A percentile compares a stretch with the other conserved stretches of the same genome.
Evolutionary conservation across 1,140 invertebrate species (phyloP).

Genomic region (Heliconius himera): DNA sequence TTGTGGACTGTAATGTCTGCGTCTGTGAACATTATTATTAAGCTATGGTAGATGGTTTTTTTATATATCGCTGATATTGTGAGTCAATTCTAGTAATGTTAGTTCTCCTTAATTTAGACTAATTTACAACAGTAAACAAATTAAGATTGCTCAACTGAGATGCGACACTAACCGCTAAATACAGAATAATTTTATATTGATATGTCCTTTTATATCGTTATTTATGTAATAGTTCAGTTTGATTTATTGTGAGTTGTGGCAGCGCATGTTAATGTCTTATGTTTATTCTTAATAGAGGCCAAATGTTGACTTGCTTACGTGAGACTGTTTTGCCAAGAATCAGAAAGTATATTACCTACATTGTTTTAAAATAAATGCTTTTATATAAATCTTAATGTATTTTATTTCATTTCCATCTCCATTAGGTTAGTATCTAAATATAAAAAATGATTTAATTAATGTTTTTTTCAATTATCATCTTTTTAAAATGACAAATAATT

Average conservation of each 20-base stretch:
- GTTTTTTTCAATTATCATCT: background rate
- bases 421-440: background rate
- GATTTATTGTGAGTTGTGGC: constrained; percentile 77
- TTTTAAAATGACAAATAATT: background rate
- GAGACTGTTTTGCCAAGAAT: constrained; percentile 82
- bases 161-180: constrained; percentile 75
- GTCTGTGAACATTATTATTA: constrained; percentile 70
- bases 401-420: constrained; percentile 37
- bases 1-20: constrained; percentile 76
- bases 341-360: constrained; percentile 82
- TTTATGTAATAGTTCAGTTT: constrained; percentile 76
- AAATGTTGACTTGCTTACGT: constrained; percentile 82
- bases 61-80: constrained; percentile 76
- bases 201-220: constrained; percentile 71
- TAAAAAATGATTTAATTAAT: background rate
- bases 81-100: constrained; percentile 80
- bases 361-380: constrained; percentile 82
- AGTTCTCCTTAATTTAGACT: constrained; percentile 78
- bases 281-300: constrained; percentile 80
- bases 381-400: constrained; percentile 67
- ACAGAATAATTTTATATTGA: constrained; percentile 66
- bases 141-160: constrained; percentile 77
- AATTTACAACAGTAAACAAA: constrained; percentile 75
- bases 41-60: constrained; percentile 69
- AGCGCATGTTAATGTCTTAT: constrained; percentile 79